A percentile compares a stretch with the other conserved stretches of the same genome.
Evolutionary conservation across 2,113 vertebrate species (phyloP).

Genomic region (Phrynosoma platyrhinos): DNA sequence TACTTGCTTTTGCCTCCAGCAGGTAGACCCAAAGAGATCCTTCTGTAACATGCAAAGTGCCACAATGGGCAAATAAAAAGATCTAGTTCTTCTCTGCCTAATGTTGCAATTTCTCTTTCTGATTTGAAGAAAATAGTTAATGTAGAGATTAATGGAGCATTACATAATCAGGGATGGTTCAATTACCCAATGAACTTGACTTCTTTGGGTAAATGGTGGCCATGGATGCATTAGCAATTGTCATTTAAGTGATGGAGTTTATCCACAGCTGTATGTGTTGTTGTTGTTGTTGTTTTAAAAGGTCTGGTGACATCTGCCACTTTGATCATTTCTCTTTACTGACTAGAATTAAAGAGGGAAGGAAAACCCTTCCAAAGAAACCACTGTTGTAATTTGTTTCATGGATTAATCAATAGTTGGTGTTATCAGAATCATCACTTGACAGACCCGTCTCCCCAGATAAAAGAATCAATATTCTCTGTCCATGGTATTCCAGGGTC

Average conservation of each 20-base stretch:
- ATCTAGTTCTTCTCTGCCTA: constrained; percentile 40
- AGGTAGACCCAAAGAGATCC: constrained; percentile 70
- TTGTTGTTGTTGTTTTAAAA: constrained; percentile 23
- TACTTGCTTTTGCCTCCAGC: constrained; percentile 72
- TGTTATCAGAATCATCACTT: constrained; percentile 35
- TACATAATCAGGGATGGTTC: constrained; percentile 47
- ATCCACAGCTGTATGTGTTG: constrained; percentile 38
- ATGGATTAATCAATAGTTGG: not conserved
- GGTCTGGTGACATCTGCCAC: constrained; percentile 27
- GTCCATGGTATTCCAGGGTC: not conserved
- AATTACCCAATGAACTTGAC: constrained; percentile 80
- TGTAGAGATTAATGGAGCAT: constrained; percentile 45
- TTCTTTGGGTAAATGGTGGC: constrained; percentile 51
- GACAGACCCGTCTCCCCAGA: not conserved
- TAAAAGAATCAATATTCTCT: constrained; percentile 7
- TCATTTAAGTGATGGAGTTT: constrained; percentile 40
- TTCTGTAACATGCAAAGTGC: constrained; percentile 53
- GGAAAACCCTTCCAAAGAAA: constrained; percentile 9
- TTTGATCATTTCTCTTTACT: constrained; percentile 51
- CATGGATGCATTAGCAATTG: constrained; percentile 50
- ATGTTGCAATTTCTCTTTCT: constrained; percentile 53
- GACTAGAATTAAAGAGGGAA: constrained; percentile 32
- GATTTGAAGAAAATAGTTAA: constrained; percentile 66
- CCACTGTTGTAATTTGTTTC: not conserved
- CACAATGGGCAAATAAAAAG: constrained; percentile 54